A percentile compares a stretch with the other conserved stretches of the same genome.
These are phyloP conservation scores for Protosalanx chinensis DNA, from an alignment of 2,797 vertebrate genomes.

Conservation along the genomic window DNA sequence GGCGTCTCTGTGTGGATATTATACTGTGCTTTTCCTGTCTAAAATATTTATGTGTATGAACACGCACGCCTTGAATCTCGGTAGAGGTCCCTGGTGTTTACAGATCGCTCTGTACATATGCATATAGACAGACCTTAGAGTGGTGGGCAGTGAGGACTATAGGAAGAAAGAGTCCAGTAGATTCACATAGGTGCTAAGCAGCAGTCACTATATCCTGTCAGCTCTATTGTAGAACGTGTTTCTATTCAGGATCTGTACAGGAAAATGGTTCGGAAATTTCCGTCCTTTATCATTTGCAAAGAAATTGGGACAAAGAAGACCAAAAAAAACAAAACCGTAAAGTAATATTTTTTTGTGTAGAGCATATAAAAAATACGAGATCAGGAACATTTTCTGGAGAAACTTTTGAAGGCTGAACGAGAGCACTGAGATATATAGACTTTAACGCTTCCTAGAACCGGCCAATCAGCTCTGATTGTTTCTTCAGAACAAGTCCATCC, in stretches of 20 bases:
- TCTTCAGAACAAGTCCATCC: slow-evolving; percentile 1
- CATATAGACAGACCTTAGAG: slow-evolving; percentile 52
- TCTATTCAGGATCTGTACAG: slow-evolving; percentile 24
- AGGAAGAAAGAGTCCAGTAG: slow-evolving; percentile 34
- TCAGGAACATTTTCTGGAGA: too few species aligned
- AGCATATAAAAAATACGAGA: too few species aligned
- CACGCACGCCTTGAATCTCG: slow-evolving; percentile 55
- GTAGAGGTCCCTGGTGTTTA: slow-evolving; percentile 41
- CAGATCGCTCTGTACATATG: slow-evolving; percentile 53
- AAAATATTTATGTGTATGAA: slow-evolving; percentile 70
- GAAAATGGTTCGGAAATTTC: too few species aligned
- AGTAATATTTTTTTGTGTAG: not conserved
- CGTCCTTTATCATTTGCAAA: not conserved
- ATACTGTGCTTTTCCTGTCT: slow-evolving; percentile 73
- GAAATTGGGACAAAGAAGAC: slow-evolving; percentile 18
- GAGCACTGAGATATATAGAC: slow-evolving; percentile 12
- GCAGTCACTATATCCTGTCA: slow-evolving; percentile 35
- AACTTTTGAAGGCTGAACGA: slow-evolving; percentile 17
- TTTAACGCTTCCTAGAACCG: slow-evolving; percentile 3
- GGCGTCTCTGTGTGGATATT: slow-evolving; percentile 47
- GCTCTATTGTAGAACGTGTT: slow-evolving; percentile 22
- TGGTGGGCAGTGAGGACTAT: slow-evolving; percentile 46
- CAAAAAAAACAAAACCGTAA: slow-evolving; percentile 42
- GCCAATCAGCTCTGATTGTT: slow-evolving; percentile 19
- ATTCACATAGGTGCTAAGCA: slow-evolving; percentile 62